phyloP scores from a whole-genome alignment of 2,888 invertebrate species.

The Melanostoma mellinum region DNA sequence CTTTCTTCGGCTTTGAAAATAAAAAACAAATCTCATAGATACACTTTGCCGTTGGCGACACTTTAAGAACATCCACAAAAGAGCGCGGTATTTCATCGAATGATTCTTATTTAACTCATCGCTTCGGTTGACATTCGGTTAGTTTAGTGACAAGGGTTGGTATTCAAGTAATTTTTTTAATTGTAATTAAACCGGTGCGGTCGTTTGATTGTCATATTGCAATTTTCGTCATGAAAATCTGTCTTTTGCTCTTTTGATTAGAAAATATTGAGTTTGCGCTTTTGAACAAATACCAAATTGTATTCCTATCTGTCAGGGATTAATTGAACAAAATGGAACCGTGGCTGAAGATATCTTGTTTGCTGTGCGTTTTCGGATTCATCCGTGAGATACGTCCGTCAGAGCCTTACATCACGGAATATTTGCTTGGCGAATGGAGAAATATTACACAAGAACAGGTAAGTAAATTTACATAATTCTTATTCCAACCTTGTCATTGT shows the following conservation, averaged over 20 bases:
- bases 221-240: too few relatives aligned
- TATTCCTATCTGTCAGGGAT: slow-evolving; percentile 84
- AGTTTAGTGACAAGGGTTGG: slow-evolving; percentile 5
- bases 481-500: neutral
- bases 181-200: neutral
- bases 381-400: slow-evolving; percentile 93
- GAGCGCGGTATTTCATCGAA: slow-evolving; percentile 26
- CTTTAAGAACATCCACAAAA: neutral
- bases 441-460: slow-evolving; percentile 86
- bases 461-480: slow-evolving; percentile 26
- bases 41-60: neutral
- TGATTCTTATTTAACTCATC: slow-evolving; percentile 37
- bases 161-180: slow-evolving; percentile 11
- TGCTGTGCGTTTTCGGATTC: slow-evolving; percentile 91
- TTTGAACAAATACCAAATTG: too few relatives aligned
- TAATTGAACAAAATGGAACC: slow-evolving; percentile 78
- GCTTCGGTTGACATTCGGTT: slow-evolving; percentile 15
- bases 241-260: too few relatives aligned
- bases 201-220: neutral
- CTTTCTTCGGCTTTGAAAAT: too few relatives aligned
- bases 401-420: slow-evolving; percentile 92
- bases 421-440: slow-evolving; percentile 89
- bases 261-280: too few relatives aligned
- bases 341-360: slow-evolving; percentile 88
- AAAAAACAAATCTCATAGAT: neutral